phyloP scores from a whole-genome alignment of 2,113 vertebrate genomes.

The Empidonax alnorum region DNA sequence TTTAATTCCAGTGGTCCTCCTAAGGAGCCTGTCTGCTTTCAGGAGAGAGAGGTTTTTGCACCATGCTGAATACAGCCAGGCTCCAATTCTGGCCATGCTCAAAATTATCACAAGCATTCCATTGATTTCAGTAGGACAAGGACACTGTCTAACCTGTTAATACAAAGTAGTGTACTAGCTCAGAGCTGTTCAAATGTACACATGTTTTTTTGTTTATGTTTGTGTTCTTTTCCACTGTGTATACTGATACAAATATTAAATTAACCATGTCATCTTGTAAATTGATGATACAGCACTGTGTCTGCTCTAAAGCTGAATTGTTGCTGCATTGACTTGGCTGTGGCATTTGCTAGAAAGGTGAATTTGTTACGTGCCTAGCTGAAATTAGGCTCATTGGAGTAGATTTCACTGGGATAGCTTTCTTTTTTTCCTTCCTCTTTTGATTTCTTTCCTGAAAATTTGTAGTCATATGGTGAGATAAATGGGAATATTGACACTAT shows the following conservation, averaged over 20 bases:
- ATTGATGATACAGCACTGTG: rapidly evolving
- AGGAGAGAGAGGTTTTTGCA: not conserved
- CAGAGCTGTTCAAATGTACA: rapidly evolving
- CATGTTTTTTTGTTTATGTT: not conserved
- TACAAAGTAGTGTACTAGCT: not conserved
- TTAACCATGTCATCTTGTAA: not conserved
- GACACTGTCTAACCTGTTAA: not conserved
- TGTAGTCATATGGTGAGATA: not conserved
- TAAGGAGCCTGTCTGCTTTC: not conserved
- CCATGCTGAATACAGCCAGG: rapidly evolving
- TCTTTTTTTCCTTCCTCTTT: not conserved
- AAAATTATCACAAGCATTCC: not conserved
- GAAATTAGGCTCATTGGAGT: not conserved
- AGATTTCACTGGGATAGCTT: not conserved
- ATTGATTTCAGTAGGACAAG: not conserved
- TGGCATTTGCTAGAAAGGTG: not conserved
- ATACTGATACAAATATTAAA: rapidly evolving
- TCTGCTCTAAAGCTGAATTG: not conserved
- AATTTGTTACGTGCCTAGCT: not conserved
- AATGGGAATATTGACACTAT: not conserved
- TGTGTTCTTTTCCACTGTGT: not conserved
- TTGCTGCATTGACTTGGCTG: not conserved
- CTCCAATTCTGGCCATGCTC: not conserved
- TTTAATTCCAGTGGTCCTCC: not conserved
- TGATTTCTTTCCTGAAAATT: not conserved